Evolutionary conservation across 2,888 invertebrate species (phyloP).

Genomic region (Andrena praecox): DNA sequence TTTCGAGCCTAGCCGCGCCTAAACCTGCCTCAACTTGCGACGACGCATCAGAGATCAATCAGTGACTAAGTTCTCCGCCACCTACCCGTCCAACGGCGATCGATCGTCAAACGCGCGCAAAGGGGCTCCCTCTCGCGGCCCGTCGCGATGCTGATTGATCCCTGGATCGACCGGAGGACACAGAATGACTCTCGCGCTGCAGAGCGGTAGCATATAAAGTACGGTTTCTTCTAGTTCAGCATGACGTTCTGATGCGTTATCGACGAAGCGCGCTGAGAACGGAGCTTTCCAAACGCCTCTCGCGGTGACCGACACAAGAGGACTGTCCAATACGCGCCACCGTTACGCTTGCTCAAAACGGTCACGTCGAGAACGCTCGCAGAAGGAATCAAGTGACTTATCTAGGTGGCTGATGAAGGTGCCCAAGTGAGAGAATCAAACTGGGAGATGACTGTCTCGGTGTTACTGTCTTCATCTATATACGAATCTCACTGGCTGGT

Average conservation of each 20-base stretch:
- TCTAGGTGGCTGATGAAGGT: slow-evolving; percentile 72
- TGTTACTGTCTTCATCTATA: background rate
- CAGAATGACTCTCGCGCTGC: slow-evolving; percentile 75
- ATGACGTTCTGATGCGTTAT: slow-evolving; percentile 68
- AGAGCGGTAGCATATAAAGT: slow-evolving; percentile 45
- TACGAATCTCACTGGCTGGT: background rate
- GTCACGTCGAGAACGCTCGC: slow-evolving; percentile 67
- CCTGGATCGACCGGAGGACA: slow-evolving; percentile 42
- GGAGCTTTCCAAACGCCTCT: background rate
- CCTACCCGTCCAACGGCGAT: background rate
- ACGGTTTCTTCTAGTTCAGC: slow-evolving; percentile 41
- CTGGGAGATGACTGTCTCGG: slow-evolving; percentile 50
- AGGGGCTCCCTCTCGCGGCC: background rate
- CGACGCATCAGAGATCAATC: slow-evolving; percentile 56
- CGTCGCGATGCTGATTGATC: slow-evolving; percentile 43
- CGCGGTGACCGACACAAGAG: background rate
- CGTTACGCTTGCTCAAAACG: slow-evolving; percentile 19
- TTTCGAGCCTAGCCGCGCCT: slow-evolving; percentile 61
- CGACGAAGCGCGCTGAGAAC: slow-evolving; percentile 51
- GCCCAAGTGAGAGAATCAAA: slow-evolving; percentile 68
- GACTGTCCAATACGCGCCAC: no score
- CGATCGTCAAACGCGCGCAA: background rate
- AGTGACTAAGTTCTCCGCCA: slow-evolving; percentile 3
- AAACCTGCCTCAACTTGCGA: slow-evolving; percentile 56
- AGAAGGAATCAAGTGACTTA: slow-evolving; percentile 64